phyloP scores from a whole-genome alignment of 2,113 vertebrate species.

The Nerophis ophidion region DNA sequence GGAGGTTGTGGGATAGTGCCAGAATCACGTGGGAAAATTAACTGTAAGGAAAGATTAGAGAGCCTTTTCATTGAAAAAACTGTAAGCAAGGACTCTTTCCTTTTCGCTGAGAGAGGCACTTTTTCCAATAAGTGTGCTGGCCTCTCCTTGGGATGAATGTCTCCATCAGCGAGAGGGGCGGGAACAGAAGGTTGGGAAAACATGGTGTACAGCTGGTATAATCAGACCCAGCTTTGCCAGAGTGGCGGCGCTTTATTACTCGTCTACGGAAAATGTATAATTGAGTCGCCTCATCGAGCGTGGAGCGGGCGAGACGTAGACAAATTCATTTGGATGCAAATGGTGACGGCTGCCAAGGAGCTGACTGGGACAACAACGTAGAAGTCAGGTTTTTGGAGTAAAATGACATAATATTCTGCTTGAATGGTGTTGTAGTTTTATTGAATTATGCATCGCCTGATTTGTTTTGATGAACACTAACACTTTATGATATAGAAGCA shows the following conservation, averaged over 20 bases:
- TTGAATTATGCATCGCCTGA: too few relatives aligned
- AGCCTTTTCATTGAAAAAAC: neutral
- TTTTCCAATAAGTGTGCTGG: constrained; percentile 19
- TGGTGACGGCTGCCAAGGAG: constrained; percentile 4
- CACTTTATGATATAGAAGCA: too few relatives aligned
- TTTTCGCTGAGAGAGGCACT: constrained; percentile 14
- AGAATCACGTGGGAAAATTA: constrained; percentile 12
- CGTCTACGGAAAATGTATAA: constrained; percentile 56
- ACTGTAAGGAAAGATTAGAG: constrained; percentile 14
- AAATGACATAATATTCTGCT: neutral
- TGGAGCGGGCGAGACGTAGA: constrained; percentile 16
- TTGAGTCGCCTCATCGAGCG: constrained; percentile 46
- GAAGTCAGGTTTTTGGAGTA: neutral
- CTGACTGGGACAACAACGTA: constrained; percentile 16
- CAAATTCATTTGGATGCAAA: constrained; percentile 20
- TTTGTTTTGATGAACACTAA: too few relatives aligned
- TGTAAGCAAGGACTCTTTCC: constrained; percentile 6
- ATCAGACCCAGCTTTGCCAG: constrained; percentile 50
- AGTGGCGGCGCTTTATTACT: constrained; percentile 60
- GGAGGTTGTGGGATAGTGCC: constrained; percentile 23
- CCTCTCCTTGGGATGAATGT: constrained; percentile 42
- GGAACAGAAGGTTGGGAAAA: constrained; percentile 54
- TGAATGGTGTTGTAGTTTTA: neutral
- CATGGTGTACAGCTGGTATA: constrained; percentile 53
- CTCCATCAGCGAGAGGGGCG: constrained; percentile 53